These are phyloP conservation scores for Hiodon alosoides DNA, from an alignment of 2,113 vertebrate species.

Conservation along the genomic window DNA sequence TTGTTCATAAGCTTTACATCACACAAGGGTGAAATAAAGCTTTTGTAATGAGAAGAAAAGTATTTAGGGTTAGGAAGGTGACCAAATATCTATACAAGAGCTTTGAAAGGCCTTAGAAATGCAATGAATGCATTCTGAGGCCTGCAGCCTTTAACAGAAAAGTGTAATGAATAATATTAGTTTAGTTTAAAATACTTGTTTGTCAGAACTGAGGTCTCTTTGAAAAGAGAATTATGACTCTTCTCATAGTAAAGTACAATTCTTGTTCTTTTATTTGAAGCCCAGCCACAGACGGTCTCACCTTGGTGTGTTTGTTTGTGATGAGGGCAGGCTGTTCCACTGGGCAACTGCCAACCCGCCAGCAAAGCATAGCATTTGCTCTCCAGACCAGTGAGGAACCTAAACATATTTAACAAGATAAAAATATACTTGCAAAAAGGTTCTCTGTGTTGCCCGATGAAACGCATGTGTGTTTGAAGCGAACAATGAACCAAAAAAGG, in stretches of 20 bases:
- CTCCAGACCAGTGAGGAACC: constrained; percentile 32
- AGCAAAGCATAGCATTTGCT: constrained; percentile 26
- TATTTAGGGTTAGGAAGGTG: too few species aligned
- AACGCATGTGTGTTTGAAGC: constrained; percentile 14
- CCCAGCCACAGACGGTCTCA: constrained; percentile 10
- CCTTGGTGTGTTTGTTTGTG: constrained; percentile 31
- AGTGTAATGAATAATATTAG: too few species aligned
- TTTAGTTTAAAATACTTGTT: too few species aligned
- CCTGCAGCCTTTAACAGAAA: too few species aligned
- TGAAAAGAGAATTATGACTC: neutral
- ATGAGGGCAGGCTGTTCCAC: constrained; percentile 24
- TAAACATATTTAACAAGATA: constrained; percentile 39
- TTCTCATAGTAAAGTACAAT: too few species aligned
- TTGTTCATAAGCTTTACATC: too few species aligned
- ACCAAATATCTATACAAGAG: too few species aligned
- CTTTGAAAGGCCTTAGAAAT: too few species aligned
- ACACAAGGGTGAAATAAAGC: too few species aligned
- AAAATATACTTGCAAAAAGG: constrained; percentile 34
- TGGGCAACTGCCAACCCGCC: constrained; percentile 33
- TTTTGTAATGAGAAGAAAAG: too few species aligned
- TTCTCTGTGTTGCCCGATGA: constrained; percentile 30
- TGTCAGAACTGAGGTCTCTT: neutral
- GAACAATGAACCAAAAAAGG: too few species aligned
- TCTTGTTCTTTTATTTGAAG: neutral
- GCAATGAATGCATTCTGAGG: too few species aligned